Percentiles rank a stretch among this genome's conserved stretches.
phyloP scores from a whole-genome alignment of 1,140 invertebrate genomes.

The Papilio aristodemus region DNA sequence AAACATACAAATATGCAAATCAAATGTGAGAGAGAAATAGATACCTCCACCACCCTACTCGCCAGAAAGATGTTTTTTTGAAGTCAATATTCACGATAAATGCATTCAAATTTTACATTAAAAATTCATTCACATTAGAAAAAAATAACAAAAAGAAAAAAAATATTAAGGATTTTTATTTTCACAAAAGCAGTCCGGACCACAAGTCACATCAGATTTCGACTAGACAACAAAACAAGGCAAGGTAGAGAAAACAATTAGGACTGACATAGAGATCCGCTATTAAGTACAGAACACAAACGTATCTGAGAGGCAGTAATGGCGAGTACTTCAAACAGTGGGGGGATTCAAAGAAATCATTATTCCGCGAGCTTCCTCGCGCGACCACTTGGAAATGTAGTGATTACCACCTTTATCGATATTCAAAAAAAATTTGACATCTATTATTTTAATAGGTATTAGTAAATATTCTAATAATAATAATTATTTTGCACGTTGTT shows the following conservation, averaged over 20 bases:
- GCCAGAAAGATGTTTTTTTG: too few species aligned
- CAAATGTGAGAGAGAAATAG: too few species aligned
- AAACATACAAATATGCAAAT: too few species aligned
- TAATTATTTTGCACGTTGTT: too few species aligned
- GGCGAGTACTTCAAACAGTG: constrained; percentile 69
- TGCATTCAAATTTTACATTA: too few species aligned
- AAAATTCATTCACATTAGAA: too few species aligned
- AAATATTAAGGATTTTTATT: background rate
- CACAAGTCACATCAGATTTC: constrained; percentile 32
- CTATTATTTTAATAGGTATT: too few species aligned
- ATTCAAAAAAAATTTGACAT: constrained; percentile 26
- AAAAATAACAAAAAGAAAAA: background rate
- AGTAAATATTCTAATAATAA: too few species aligned
- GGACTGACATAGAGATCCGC: constrained; percentile 64
- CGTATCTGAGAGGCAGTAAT: constrained; percentile 73
- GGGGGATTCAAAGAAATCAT: constrained; percentile 76
- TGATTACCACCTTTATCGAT: constrained; percentile 35
- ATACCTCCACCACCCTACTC: too few species aligned
- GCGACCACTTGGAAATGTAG: constrained; percentile 64
- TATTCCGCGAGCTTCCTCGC: constrained; percentile 72
- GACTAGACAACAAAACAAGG: constrained; percentile 32
- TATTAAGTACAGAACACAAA: constrained; percentile 73
- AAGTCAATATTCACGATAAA: too few species aligned
- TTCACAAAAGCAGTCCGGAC: constrained; percentile 11
- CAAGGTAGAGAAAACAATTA: constrained; percentile 77